Evolutionary conservation across 30 jellyfish, hydroid and myxozoan genomes (phyloP).

Genomic region (Aurelia aurita): DNA sequence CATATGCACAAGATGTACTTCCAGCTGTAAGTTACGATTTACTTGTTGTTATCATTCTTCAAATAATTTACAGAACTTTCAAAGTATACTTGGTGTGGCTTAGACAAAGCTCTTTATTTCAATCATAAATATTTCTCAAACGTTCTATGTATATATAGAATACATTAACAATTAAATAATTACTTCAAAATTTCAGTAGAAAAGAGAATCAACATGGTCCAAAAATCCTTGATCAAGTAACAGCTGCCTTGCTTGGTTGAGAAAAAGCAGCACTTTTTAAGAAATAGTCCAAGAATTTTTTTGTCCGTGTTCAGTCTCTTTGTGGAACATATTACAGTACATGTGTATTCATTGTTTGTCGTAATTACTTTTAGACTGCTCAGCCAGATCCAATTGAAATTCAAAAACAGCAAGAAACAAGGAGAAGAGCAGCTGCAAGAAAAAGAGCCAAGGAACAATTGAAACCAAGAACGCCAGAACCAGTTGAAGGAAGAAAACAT

Average conservation of each 20-base stretch:
- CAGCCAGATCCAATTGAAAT: slow-evolving; percentile 96
- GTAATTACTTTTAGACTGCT: slow-evolving; percentile 58
- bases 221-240: too few relatives aligned
- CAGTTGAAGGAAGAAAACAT: slow-evolving; percentile 96
- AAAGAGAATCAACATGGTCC: too few relatives aligned
- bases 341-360: background rate
- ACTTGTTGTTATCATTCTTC: too few relatives aligned
- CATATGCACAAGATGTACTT: slow-evolving; percentile 91
- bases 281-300: background rate
- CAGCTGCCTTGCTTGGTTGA: too few relatives aligned
- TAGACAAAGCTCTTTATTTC: too few relatives aligned
- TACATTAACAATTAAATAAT: too few relatives aligned
- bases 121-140: too few relatives aligned
- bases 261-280: background rate
- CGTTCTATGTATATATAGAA: too few relatives aligned
- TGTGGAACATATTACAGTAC: background rate
- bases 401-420: slow-evolving; percentile 90
- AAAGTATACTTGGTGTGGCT: too few relatives aligned
- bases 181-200: too few relatives aligned
- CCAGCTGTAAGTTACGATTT: slow-evolving; percentile 80
- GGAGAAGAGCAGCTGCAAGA: slow-evolving; percentile 88
- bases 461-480: slow-evolving; percentile 92
- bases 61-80: too few relatives aligned
- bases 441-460: slow-evolving; percentile 86
- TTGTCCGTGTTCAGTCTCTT: background rate